These are phyloP conservation scores for Daphoenositta chrysoptera DNA, from an alignment of 2,113 vertebrate species.

Conservation along the genomic window DNA sequence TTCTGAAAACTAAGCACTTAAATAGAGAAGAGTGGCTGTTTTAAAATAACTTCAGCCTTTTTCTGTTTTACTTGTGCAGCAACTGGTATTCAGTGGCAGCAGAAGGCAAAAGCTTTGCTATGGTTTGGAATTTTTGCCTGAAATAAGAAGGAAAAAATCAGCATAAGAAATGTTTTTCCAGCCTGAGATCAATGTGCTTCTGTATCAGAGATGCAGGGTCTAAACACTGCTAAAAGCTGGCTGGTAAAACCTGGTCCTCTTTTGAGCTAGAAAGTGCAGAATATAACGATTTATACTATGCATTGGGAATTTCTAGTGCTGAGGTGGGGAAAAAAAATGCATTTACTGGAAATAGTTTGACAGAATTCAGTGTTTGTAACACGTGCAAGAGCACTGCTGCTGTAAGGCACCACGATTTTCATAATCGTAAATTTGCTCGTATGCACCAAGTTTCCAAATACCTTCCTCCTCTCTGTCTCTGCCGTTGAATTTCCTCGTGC, in stretches of 20 bases:
- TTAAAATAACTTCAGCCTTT: background rate
- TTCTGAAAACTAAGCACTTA: background rate
- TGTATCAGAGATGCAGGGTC: background rate
- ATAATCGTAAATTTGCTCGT: background rate
- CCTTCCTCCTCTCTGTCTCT: background rate
- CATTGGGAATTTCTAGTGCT: background rate
- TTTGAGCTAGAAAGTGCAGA: background rate
- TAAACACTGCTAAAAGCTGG: background rate
- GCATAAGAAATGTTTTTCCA: background rate
- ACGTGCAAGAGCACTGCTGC: background rate
- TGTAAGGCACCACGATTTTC: background rate
- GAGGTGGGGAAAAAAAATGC: fast-evolving
- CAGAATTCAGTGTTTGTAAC: constrained; percentile 7
- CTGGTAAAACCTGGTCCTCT: background rate
- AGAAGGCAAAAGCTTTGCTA: background rate
- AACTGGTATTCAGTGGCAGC: background rate
- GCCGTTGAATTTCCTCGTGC: background rate
- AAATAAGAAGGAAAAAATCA: background rate
- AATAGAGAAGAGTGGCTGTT: background rate
- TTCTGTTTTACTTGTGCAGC: background rate
- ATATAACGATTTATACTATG: background rate
- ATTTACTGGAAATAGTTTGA: background rate
- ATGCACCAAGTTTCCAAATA: background rate
- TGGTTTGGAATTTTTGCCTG: background rate
- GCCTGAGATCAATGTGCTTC: background rate